Base-by-base conservation (phyloP, 1,140 invertebrate genomes). In the Copidosoma floridanum region DNA sequence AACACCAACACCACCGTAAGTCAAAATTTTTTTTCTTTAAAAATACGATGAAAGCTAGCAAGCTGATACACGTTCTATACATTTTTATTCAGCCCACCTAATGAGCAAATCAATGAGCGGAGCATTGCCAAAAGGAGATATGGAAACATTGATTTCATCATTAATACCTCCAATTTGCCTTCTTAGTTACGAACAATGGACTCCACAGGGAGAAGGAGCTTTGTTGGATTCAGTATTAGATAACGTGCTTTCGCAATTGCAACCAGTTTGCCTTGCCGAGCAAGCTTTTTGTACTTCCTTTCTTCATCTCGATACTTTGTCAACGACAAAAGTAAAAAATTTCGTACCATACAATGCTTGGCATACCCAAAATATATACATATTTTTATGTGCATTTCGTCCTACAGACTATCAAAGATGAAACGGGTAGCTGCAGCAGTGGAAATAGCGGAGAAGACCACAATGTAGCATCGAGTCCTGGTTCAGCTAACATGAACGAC, bases 241-340 rank as follows among this genome's bases (percentile, higher is more conserved):
- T 71, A 85, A 88, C 73, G 88, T 95, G 18, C 79, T 98, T 8
- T 89, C 88, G 43, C 90, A 96, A 71, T 83, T 98, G 47, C 94
- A 97, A 74, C 92, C 92, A 23, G 87, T 96, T 60, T 97, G 95
- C 76, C 82, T 97, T 37, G 89, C 90, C 20, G 97, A 99, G 77
- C 96, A 99, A 81, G 89, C 95, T 64, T 99, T 99, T 82, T 98
- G 94, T 77, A 88, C 94, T 11, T 84, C 87, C 29, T 99, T 98
- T 81, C 95, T 99, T 71, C 91, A 95, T 73, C 82, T 98, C 43
- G 90, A 94, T 71, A 83, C 64, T 20, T 68, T 78, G 10, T 73
- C 77, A 10, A 73, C n/a, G n/a, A n/a, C 77, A 24, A 82, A 81
- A 68, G 80, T 82, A 65, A 58, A 58, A 38, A 18, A 37, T 37